Conservation (phyloP, 2,888 invertebrate species). For the Drosophila birchii region DNA sequence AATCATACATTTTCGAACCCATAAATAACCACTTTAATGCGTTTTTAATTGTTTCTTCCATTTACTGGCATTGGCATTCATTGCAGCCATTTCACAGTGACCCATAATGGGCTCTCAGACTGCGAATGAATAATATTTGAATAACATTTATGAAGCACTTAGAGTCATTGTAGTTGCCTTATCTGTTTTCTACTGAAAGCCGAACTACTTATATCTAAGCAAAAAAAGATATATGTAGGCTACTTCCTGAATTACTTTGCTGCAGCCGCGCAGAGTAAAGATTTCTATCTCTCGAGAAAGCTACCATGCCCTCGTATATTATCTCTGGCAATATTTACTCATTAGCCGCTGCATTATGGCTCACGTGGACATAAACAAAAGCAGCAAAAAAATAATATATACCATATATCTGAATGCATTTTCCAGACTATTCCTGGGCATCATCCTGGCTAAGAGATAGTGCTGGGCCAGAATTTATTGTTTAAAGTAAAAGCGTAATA, state of each 20-base stretch:
- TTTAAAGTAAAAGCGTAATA: constrained; percentile 65
- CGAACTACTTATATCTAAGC: constrained; percentile 1
- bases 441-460: constrained; percentile 41
- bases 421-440: constrained; percentile 23
- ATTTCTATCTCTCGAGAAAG: constrained; percentile 20
- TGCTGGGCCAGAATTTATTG: constrained; percentile 59
- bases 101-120: background rate
- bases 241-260: constrained; percentile 26
- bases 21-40: background rate
- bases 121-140: constrained; percentile 13
- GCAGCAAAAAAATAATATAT: constrained; percentile 10
- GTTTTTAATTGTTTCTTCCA: constrained; percentile 7
- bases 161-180: constrained; percentile 8
- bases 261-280: constrained; percentile 6
- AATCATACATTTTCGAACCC: background rate
- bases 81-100: background rate
- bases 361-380: constrained; percentile 57
- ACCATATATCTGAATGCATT: constrained; percentile 22
- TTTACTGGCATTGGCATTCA: background rate
- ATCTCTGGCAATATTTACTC: constrained; percentile 67
- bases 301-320: constrained; percentile 48
- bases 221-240: background rate
- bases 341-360: constrained; percentile 57
- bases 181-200: constrained; percentile 3
- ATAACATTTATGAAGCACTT: constrained; percentile 2